Base-by-base conservation (phyloP, 2,888 invertebrate genomes). In the Diaphora mendica region DNA sequence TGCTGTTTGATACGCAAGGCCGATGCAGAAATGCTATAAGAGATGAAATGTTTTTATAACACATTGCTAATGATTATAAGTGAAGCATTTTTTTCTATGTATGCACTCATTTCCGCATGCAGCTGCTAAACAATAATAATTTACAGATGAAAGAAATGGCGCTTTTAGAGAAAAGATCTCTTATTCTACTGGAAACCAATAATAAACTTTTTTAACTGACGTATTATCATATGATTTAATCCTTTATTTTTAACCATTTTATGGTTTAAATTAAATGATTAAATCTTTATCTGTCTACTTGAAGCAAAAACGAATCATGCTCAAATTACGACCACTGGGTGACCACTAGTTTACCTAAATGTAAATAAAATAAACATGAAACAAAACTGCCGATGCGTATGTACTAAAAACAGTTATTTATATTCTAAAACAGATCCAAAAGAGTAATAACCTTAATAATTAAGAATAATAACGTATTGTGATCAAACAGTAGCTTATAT, bases 1-100 rank as follows among this genome's bases (percentile, higher is more conserved):
- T 87, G 87, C 86, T 83, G 85, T 87, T 86, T 88, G 83, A 85
- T 82, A 85, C 78, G 79, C 85, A 89, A 89, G 87, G 88, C 85
- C 86, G 82, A 74, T 76, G 75, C 69, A 79, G 80, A 78, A 81
- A 79, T 81, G 77, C 71, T 77, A 78, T 78, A 75, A 82, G 79
- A 84, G 81, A 84, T 82, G 74, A 77, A 78, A 76, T 76, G 76
- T 76, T 72, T 76, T 74, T 69, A 70, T 44, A 66, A 82, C n/a
- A 70, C 30, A 72, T 72, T 70, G 15, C 64, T 72, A 48, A 72
- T 73, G 30, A 30, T 66, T 42, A 13, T 39, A 66, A 66, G 42
- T 66, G n/a, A 15, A 66, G 13, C 42, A 20, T 39, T 0, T 66
- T 1, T 35, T 65, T 13, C 26, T 26, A n/a, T n/a, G 7, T 9